A percentile compares a stretch with the other conserved stretches of the same genome.
Conservation (phyloP, 2,113 vertebrate genomes). For the Gasterosteus aculeatus region DNA sequence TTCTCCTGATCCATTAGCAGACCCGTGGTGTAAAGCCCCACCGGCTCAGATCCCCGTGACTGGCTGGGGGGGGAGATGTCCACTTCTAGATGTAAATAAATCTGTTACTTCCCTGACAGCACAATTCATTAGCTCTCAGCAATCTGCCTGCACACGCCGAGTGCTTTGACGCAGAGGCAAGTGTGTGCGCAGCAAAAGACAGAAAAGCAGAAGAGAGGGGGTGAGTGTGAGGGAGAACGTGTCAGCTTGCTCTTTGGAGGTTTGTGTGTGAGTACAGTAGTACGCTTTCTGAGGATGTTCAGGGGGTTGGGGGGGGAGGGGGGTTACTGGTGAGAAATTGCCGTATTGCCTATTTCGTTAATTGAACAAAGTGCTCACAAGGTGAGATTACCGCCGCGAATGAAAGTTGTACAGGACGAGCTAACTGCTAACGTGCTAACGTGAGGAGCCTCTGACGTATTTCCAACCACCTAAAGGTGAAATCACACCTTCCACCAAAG, state of each 20-base stretch:
- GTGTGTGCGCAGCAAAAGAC: constrained; percentile 18
- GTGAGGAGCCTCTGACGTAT: no score
- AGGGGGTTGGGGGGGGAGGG: no score
- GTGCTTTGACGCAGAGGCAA: constrained; percentile 51
- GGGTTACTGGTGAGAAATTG: constrained; percentile 43
- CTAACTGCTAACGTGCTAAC: no score
- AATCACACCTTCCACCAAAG: no score
- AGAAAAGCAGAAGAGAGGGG: not conserved
- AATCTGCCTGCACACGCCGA: constrained; percentile 62
- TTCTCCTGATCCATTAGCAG: constrained; percentile 51
- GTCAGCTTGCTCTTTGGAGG: constrained; percentile 61
- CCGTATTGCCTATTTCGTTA: constrained; percentile 7
- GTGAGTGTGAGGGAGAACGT: constrained; percentile 43
- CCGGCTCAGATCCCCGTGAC: constrained; percentile 50
- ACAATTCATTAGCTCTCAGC: constrained; percentile 75
- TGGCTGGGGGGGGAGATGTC: constrained; percentile 53
- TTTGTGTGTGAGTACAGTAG: constrained; percentile 52
- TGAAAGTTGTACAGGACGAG: not conserved
- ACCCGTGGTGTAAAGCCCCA: constrained; percentile 36
- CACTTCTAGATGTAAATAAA: constrained; percentile 74
- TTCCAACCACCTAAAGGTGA: no score
- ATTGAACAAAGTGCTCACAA: not conserved
- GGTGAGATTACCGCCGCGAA: not conserved
- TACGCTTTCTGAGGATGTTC: constrained; percentile 40
- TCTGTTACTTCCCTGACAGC: constrained; percentile 75